phyloP scores from a whole-genome alignment of 1,140 invertebrate species.

The Pseudomyrmex flavicornis region DNA sequence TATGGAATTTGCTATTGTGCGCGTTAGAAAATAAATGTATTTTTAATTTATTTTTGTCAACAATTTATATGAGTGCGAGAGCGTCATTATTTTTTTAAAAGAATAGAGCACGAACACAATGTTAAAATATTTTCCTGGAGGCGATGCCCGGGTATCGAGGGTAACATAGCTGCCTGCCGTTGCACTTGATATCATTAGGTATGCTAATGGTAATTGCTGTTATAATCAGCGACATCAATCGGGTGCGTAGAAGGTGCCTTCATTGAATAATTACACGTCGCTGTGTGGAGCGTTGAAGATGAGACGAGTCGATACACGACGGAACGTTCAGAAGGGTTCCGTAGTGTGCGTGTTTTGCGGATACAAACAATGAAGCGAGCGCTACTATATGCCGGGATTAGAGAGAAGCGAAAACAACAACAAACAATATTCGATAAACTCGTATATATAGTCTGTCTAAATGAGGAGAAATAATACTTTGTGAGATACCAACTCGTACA shows the following conservation, averaged over 20 bases:
- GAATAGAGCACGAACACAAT: slow-evolving; percentile 5
- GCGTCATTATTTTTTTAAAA: not conserved
- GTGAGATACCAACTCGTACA: not conserved
- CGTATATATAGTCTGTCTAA: not conserved
- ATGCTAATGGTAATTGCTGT: slow-evolving; percentile 81
- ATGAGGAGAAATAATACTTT: not conserved
- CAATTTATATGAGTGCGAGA: not conserved
- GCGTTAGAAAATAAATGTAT: too few relatives aligned
- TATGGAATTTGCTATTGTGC: not conserved
- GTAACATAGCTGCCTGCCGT: slow-evolving; percentile 59
- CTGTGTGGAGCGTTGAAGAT: slow-evolving; percentile 77
- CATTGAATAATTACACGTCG: slow-evolving; percentile 83
- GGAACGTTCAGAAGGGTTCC: slow-evolving; percentile 65
- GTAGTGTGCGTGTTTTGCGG: slow-evolving; percentile 60
- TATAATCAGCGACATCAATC: slow-evolving; percentile 82
- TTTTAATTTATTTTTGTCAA: not conserved
- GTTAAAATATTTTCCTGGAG: slow-evolving; percentile 41
- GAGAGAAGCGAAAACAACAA: not conserved
- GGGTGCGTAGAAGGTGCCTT: slow-evolving; percentile 76
- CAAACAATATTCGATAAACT: slow-evolving; percentile 9
- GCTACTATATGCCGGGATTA: slow-evolving; percentile 4
- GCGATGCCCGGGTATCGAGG: slow-evolving; percentile 32
- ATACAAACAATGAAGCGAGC: slow-evolving; percentile 40
- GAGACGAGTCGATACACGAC: slow-evolving; percentile 76
- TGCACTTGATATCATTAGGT: slow-evolving; percentile 79